phyloP scores from a whole-genome alignment of 2,888 invertebrate species.

The Heliconius aoede region DNA sequence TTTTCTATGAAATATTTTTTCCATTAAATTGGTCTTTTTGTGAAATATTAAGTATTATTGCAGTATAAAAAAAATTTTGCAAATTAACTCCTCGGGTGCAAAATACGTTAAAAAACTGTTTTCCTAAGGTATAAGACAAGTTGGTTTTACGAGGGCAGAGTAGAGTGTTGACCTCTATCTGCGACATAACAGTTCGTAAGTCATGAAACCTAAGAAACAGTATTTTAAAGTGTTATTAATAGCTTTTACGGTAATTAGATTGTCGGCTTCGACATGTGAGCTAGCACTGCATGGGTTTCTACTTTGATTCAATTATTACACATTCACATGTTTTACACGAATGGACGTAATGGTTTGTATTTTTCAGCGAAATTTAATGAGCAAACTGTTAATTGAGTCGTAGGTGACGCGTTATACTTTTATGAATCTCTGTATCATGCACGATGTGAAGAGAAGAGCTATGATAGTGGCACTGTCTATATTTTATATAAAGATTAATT shows the following conservation, averaged over 20 bases:
- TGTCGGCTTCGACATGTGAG: constrained; percentile 56
- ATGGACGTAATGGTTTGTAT: constrained; percentile 38
- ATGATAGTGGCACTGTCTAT: no score
- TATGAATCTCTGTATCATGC: neutral
- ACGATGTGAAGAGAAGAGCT: no score
- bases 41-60: neutral
- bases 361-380: constrained; percentile 36
- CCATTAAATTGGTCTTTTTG: neutral
- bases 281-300: constrained; percentile 67
- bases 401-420: neutral
- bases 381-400: constrained; percentile 21
- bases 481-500: no score
- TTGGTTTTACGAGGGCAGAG: neutral
- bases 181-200: constrained; percentile 14
- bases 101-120: neutral
- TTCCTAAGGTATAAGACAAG: neutral
- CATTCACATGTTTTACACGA: constrained; percentile 47
- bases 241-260: constrained; percentile 63
- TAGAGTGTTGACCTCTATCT: constrained; percentile 23
- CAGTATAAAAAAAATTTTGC: no score
- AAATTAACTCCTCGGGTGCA: neutral
- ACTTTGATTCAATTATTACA: constrained; percentile 69
- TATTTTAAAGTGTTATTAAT: constrained; percentile 42
- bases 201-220: constrained; percentile 31
- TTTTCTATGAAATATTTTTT: neutral